Evolutionary conservation across 2,888 invertebrate species (phyloP), one percentile per base, ranked within the genome.

Genomic region (Ceriagrion tenellum): DNA sequence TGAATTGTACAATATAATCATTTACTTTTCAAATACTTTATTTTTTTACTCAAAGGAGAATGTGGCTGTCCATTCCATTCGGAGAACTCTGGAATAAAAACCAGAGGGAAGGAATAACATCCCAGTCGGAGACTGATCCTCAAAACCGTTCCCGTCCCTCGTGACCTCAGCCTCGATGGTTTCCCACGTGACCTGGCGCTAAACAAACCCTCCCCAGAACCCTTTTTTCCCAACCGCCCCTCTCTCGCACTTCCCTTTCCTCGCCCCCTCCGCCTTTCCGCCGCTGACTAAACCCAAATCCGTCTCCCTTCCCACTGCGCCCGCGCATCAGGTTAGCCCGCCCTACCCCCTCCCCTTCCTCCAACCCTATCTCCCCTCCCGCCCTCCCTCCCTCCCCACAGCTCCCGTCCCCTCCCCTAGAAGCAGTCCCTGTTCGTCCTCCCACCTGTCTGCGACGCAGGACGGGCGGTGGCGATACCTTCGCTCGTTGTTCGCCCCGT

Each of bases 381-480:
- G 12, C 8, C 2, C 16, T 13, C 35, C 81, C 35, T 0, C 81
- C 81, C 13, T 35, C 81, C 81, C 81, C 18, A 35, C 81, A 0
- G 35, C n/a, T 4, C 35, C 81, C 81, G 16, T 35, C 81, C 81
- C 81, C 81, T 18, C 81, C 81, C 16, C 13, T 1, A 0, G 35
- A 35, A 35, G 30, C 81, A 81, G 81, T 81, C 13, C 35, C 35
- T 18, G 81, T 12, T 81, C 81, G 81, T 81, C 35, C 81, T 81
- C 81, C 81, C 81, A 81, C 81, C 81, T 81, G 81, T 81, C 81
- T 81, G 81, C 81, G 35, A 35, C 81, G 81, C 26, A 81, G 81
- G 81, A 81, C 81, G 81, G 81, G 30, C 26, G 35, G 30, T 35
- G 30, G 81, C 81, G 30, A 35, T 81, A 81, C 81, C 81, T 81